phyloP scores from a whole-genome alignment of 1,140 invertebrate species.

The Ceratitis capitata region DNA sequence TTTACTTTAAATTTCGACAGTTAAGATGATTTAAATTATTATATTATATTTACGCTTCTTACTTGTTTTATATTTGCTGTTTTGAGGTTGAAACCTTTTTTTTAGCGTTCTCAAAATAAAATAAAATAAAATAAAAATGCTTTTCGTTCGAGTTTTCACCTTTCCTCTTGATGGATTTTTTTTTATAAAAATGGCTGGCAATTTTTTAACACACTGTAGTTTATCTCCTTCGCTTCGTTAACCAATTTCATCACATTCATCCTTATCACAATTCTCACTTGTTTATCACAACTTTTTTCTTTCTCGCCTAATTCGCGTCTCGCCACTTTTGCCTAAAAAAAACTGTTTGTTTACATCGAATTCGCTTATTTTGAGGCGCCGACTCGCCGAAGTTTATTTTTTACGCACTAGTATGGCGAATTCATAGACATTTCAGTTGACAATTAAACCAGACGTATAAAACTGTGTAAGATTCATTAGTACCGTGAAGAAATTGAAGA shows the following conservation, averaged over 20 bases:
- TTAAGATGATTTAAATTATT: no score
- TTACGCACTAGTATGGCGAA: slow-evolving; percentile 19
- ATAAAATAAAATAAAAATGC: no score
- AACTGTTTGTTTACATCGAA: not conserved
- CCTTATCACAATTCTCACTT: not conserved
- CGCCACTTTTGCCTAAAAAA: not conserved
- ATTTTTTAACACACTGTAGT: not conserved
- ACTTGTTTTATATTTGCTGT: no score
- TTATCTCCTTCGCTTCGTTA: not conserved
- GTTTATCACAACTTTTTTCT: not conserved
- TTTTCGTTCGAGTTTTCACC: no score
- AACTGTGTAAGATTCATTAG: not conserved
- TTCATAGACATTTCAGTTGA: slow-evolving; percentile 8
- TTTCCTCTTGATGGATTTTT: no score
- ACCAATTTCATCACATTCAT: not conserved
- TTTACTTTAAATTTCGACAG: no score
- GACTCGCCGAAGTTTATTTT: not conserved
- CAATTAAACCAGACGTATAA: not conserved
- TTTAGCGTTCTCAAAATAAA: no score
- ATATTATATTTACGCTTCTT: no score
- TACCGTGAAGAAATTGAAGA: not conserved
- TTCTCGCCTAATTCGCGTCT: not conserved
- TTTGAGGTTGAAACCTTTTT: no score
- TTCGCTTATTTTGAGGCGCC: not conserved
- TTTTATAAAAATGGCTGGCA: no score